These are phyloP conservation scores for Galerucella pusilla DNA, from an alignment of 2,888 invertebrate genomes.

Conservation along the genomic window DNA sequence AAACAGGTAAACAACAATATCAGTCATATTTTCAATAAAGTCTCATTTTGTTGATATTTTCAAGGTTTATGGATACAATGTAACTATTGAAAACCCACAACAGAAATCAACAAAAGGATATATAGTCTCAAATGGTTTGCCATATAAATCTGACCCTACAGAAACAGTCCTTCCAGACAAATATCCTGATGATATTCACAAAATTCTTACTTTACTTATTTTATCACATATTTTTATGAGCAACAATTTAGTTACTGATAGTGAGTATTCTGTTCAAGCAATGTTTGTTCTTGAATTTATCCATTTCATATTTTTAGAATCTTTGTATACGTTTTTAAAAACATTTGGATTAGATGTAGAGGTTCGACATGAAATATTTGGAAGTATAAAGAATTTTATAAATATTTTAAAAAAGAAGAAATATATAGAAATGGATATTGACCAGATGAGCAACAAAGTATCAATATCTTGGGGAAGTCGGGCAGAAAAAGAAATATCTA, in stretches of 20 bases:
- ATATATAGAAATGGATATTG: slow-evolving; percentile 50
- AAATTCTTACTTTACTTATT: slow-evolving; percentile 52
- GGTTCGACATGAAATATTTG: slow-evolving; percentile 51
- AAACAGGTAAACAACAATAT: slow-evolving; percentile 44
- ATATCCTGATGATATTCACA: slow-evolving; percentile 49
- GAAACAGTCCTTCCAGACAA: slow-evolving; percentile 40
- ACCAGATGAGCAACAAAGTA: slow-evolving; percentile 48
- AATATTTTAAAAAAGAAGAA: slow-evolving; percentile 51
- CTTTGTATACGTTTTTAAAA: slow-evolving; percentile 53
- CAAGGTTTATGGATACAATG: slow-evolving; percentile 55
- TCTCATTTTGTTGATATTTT: not conserved
- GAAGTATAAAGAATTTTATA: slow-evolving; percentile 54
- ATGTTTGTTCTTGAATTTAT: not conserved
- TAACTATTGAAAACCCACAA: slow-evolving; percentile 47
- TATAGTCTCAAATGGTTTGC: slow-evolving; percentile 52
- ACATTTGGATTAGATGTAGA: slow-evolving; percentile 51
- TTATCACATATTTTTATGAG: slow-evolving; percentile 56
- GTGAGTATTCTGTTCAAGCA: slow-evolving; percentile 43
- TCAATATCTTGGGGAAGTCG: slow-evolving; percentile 53
- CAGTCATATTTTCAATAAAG: too few species aligned
- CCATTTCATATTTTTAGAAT: slow-evolving; percentile 43
- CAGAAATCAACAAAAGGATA: slow-evolving; percentile 50
- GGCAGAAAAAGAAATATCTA: slow-evolving; percentile 56
- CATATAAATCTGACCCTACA: slow-evolving; percentile 45
- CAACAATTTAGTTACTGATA: slow-evolving; percentile 49